Evolutionary conservation across 2,888 invertebrate species (phyloP).

Genomic region (Leptopterna dolabrata): DNA sequence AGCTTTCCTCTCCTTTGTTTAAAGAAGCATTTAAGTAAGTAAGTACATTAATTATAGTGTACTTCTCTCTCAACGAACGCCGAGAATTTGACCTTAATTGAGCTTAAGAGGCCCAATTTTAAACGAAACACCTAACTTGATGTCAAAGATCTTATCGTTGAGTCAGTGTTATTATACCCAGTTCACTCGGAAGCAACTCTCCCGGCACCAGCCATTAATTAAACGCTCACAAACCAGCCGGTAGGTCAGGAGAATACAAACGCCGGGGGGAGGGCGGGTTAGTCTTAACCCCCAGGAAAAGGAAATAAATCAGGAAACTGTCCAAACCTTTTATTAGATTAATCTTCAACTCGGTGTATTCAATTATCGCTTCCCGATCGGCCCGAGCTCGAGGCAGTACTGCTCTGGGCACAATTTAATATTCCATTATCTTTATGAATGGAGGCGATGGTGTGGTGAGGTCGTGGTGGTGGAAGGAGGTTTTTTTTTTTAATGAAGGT

Average conservation of each 20-base stretch:
- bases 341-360: constrained; percentile 46
- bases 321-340: constrained; percentile 50
- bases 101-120: background rate
- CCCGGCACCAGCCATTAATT: constrained; percentile 22
- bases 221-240: background rate
- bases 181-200: constrained; percentile 21
- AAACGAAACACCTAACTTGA: background rate
- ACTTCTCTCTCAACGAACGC: too few species aligned
- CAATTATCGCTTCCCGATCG: constrained; percentile 35
- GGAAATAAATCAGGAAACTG: constrained; percentile 49
- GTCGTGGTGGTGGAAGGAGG: background rate
- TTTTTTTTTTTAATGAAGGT: background rate
- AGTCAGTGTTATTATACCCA: constrained; percentile 20
- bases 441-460: background rate
- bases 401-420: constrained; percentile 27
- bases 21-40: too few species aligned
- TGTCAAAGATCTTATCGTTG: background rate
- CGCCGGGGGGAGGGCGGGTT: constrained; percentile 23
- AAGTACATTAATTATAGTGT: too few species aligned
- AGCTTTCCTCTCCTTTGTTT: too few species aligned
- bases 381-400: background rate
- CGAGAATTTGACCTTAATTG: background rate
- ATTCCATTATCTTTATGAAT: constrained; percentile 47
- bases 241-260: constrained; percentile 23
- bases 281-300: background rate